Evolutionary conservation across 2,797 vertebrate species (phyloP), one percentile per base, ranked within the genome.

Genomic region (Melopsittacus undulatus): DNA sequence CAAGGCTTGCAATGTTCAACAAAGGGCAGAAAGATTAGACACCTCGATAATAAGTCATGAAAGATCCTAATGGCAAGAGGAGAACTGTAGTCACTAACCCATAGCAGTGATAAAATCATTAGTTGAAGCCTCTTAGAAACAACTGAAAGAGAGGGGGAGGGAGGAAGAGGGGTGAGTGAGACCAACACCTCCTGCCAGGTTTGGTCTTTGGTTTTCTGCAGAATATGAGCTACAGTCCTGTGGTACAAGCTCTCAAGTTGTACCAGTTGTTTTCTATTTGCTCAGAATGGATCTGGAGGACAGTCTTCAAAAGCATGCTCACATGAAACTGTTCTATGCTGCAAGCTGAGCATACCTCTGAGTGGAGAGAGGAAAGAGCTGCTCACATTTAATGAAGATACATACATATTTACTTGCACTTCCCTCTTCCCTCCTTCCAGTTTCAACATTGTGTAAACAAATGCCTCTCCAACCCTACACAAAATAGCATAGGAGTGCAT

Each of bases 1-100:
- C 40, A 61, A 83, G 83, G 84, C 80, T 90, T 92, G 87, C 86
- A 93, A 51, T 77, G 83, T 89, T 96, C 81, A 95, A 93, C 86
- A 87, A 96, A 96, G 92, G 91, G 82, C 91, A 97, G 92, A 74
- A 94, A 96, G 95, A 96, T 97, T 97, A 95, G 89, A 89, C 67
- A 87, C 76, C 84, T 94, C 5, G 8, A 94, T 94, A 97, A 94
- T 94, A 96, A 93, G 91, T 94, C 61, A 84, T 83, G 87, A 96
- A 91, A 95, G 70, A 87, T 70, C 76, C 75, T 92, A 95, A 92
- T 63, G 76, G 79, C 72, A 78, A 86, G 45, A 84, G 38, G 73
- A 93, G 87, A 92, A 40, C n/a, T 19, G n/a, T 67, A 26, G 49
- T 84, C 51, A n/a, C 42, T 78, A 95, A 90, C 49, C 54, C 17